Evolutionary conservation across 2,888 invertebrate genomes (phyloP).

Genomic region (Zeuzera pyrina): DNA sequence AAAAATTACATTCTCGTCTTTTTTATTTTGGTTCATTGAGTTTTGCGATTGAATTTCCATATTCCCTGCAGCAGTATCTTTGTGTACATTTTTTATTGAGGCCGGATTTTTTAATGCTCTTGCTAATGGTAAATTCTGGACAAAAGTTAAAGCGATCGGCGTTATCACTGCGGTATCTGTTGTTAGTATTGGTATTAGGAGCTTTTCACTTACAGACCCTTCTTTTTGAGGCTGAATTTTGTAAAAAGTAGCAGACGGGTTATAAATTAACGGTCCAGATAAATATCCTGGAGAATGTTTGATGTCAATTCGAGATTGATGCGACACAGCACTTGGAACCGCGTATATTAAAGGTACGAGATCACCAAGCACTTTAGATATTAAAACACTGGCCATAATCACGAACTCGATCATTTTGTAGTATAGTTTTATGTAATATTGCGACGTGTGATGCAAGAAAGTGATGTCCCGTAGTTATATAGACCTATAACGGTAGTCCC

Average conservation of each 20-base stretch:
- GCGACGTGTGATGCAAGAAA: slow-evolving; percentile 22
- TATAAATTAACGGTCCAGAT: slow-evolving; percentile 39
- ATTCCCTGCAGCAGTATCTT: slow-evolving; percentile 14
- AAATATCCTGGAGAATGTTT: slow-evolving; percentile 34
- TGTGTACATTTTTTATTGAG: slow-evolving; percentile 33
- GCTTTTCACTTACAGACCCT: slow-evolving; percentile 23
- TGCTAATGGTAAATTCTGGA: slow-evolving; percentile 46
- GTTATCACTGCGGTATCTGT: slow-evolving; percentile 34
- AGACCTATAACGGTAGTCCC: slow-evolving; percentile 52
- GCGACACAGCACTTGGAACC: slow-evolving; percentile 69
- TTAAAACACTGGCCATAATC: slow-evolving; percentile 14
- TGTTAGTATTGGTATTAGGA: slow-evolving; percentile 28
- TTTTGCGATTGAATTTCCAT: not conserved
- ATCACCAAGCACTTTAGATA: slow-evolving; percentile 32
- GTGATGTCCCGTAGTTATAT: slow-evolving; percentile 47
- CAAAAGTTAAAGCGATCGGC: slow-evolving; percentile 47
- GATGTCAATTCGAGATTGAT: slow-evolving; percentile 70
- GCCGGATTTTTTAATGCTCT: slow-evolving; percentile 48
- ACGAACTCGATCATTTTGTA: slow-evolving; percentile 41
- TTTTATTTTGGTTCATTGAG: not conserved
- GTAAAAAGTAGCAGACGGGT: slow-evolving; percentile 23
- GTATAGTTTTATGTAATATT: slow-evolving; percentile 7
- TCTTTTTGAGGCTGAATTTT: slow-evolving; percentile 21
- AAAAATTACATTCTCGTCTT: not conserved
- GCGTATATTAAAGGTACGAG: slow-evolving; percentile 44